These are phyloP conservation scores for Aculops lycopersici DNA, from an alignment of 1,140 invertebrate species.

Conservation along the genomic window DNA sequence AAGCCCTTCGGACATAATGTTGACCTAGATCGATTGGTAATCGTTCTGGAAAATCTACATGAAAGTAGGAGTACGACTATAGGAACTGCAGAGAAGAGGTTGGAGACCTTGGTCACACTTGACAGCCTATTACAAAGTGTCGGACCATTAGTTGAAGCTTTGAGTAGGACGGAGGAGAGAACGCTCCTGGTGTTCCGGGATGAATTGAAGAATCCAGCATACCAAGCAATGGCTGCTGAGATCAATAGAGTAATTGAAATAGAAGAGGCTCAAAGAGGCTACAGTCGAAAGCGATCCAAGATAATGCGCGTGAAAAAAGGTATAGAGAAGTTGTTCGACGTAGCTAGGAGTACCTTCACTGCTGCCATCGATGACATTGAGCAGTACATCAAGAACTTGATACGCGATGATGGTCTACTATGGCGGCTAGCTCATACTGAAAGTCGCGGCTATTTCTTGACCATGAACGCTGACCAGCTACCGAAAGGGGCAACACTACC, in stretches of 20 bases:
- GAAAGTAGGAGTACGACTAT: too few species aligned
- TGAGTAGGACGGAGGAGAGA: too few species aligned
- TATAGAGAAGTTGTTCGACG: conserved; percentile 30
- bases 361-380: conserved; percentile 41
- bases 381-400: conserved; percentile 16
- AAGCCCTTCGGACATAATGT: too few species aligned
- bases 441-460: conserved; percentile 36
- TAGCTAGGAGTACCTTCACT: conserved; percentile 37
- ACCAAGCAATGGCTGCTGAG: background rate
- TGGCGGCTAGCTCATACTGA: background rate
- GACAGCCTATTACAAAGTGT: too few species aligned
- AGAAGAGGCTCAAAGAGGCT: background rate
- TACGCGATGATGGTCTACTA: background rate
- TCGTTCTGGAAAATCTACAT: too few species aligned
- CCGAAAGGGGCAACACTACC: conserved; percentile 17
- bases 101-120: too few species aligned
- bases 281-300: background rate
- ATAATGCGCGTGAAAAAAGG: conserved; percentile 4
- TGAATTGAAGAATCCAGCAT: conserved; percentile 19
- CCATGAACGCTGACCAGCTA: conserved; percentile 20
- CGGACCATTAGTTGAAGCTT: too few species aligned
- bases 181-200: too few species aligned
- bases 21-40: too few species aligned
- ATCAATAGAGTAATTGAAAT: background rate
- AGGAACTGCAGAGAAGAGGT: too few species aligned